Percentiles rank a stretch among this genome's conserved stretches.
phyloP scores from a whole-genome alignment of 2,888 invertebrate species.

The Orthosia gracilis region DNA sequence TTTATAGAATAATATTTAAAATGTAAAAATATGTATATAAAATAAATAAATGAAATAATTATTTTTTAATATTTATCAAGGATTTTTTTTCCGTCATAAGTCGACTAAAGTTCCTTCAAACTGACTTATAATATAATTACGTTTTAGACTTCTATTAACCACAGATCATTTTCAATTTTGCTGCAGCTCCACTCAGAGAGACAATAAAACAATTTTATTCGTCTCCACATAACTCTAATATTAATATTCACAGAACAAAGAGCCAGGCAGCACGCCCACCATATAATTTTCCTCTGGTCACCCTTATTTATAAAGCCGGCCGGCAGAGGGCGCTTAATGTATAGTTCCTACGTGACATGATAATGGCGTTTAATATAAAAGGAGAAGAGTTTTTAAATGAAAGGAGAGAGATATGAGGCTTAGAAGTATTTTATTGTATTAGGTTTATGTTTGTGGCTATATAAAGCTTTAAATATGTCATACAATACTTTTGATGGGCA shows the following conservation, averaged over 20 bases:
- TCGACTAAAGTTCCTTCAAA: too few relatives aligned
- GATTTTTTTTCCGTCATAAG: too few relatives aligned
- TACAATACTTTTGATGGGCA: background rate
- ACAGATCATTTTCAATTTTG: slow-evolving; percentile 5
- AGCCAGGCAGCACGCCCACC: slow-evolving; percentile 66
- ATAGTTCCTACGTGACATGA: slow-evolving; percentile 77
- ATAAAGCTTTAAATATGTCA: background rate
- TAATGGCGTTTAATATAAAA: slow-evolving; percentile 81
- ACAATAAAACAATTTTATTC: slow-evolving; percentile 52
- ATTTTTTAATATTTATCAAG: too few relatives aligned
- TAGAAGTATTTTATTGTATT: slow-evolving; percentile 7
- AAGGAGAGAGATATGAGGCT: slow-evolving; percentile 18
- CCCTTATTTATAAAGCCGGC: slow-evolving; percentile 68
- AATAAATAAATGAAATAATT: too few relatives aligned
- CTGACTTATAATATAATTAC: too few relatives aligned
- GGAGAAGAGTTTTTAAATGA: slow-evolving; percentile 56
- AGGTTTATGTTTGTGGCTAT: background rate
- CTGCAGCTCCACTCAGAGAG: slow-evolving; percentile 13
- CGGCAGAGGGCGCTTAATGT: slow-evolving; percentile 73
- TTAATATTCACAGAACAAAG: slow-evolving; percentile 73
- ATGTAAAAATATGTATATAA: too few relatives aligned
- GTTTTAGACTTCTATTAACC: background rate
- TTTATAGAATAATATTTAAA: too few relatives aligned
- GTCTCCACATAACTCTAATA: slow-evolving; percentile 64
- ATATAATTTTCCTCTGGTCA: slow-evolving; percentile 71